Evolutionary conservation across 2,113 vertebrate species (phyloP).

Genomic region (Lepus americanus): DNA sequence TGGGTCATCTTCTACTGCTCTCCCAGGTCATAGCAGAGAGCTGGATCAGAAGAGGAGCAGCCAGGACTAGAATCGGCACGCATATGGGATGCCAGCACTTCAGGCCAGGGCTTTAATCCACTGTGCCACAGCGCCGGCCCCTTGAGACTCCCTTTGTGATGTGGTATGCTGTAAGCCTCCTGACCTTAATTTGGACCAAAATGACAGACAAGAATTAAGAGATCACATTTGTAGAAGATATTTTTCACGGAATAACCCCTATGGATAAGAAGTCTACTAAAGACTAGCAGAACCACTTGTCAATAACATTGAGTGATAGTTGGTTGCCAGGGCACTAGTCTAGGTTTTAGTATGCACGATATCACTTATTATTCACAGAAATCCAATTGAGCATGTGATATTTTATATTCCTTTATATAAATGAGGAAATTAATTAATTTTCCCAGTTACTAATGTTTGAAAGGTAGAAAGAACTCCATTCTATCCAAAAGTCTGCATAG

Average conservation of each 20-base stretch:
- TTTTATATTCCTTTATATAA: neutral
- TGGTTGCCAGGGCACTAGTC: neutral
- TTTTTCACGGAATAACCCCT: neutral
- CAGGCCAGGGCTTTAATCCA: too few species aligned
- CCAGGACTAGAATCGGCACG: too few species aligned
- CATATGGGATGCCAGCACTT: too few species aligned
- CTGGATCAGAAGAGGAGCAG: too few species aligned
- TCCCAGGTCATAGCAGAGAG: too few species aligned
- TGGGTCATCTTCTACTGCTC: too few species aligned
- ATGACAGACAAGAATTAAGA: neutral
- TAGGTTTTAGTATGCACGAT: neutral
- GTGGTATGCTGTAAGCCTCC: neutral
- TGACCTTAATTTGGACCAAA: neutral
- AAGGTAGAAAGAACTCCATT: neutral
- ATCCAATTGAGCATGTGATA: neutral
- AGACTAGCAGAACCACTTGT: neutral
- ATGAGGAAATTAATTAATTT: neutral
- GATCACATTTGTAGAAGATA: neutral
- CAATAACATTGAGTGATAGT: neutral
- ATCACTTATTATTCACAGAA: slow-evolving; percentile 31
- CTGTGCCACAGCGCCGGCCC: too few species aligned
- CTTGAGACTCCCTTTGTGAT: neutral
- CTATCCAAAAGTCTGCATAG: too few species aligned
- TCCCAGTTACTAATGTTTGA: neutral
- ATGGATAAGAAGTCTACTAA: neutral